Evolutionary conservation across 2,888 invertebrate genomes (phyloP).

Genomic region (Ethmia dodecea): DNA sequence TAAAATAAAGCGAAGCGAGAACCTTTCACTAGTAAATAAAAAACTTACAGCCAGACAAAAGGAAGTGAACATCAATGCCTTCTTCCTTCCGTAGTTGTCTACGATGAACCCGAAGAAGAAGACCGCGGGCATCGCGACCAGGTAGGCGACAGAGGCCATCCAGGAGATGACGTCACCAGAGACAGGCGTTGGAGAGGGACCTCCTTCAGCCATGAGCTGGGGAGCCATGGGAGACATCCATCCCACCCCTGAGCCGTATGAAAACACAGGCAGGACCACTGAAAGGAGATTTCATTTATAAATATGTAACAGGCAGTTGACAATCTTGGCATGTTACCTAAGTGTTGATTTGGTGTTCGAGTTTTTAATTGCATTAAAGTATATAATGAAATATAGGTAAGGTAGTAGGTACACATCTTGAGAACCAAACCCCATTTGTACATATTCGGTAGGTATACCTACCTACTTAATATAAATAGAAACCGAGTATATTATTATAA

Average conservation of each 20-base stretch:
- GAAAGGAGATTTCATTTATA: constrained; percentile 23
- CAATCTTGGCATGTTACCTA: too few species aligned
- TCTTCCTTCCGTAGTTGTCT: constrained; percentile 73
- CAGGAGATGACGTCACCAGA: constrained; percentile 69
- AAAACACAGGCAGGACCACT: constrained; percentile 76
- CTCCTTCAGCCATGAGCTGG: constrained; percentile 56
- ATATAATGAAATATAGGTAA: too few species aligned
- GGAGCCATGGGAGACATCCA: constrained; percentile 78
- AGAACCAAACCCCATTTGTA: too few species aligned
- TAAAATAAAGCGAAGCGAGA: too few species aligned
- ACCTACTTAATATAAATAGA: too few species aligned
- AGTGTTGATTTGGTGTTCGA: too few species aligned
- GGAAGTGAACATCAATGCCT: constrained; percentile 60
- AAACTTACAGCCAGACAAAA: constrained; percentile 60
- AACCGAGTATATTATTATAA: too few species aligned
- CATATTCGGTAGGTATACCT: too few species aligned
- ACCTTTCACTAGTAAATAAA: neutral
- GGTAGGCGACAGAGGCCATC: constrained; percentile 75
- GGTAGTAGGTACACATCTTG: too few species aligned
- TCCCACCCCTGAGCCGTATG: constrained; percentile 73
- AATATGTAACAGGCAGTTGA: too few species aligned
- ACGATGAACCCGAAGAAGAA: constrained; percentile 73
- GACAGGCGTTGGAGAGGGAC: constrained; percentile 58
- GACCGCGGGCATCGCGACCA: constrained; percentile 73
- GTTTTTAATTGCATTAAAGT: too few species aligned